Evolutionary conservation across 2,888 invertebrate species (phyloP).

Genomic region (Campaea margaritaria): DNA sequence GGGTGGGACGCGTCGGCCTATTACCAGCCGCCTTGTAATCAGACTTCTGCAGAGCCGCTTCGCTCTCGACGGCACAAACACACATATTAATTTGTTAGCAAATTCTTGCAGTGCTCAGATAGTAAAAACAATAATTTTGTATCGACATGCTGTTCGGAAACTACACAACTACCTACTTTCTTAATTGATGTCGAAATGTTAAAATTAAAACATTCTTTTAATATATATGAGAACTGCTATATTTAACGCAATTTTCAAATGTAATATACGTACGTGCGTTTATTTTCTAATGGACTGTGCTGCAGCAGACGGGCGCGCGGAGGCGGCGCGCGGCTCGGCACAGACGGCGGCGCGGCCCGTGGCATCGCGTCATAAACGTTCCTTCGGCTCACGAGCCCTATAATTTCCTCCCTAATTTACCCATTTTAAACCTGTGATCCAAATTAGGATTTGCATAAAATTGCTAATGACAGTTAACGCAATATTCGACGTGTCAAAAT

Average conservation of each 20-base stretch:
- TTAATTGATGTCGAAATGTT: background rate
- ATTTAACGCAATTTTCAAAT: slow-evolving; percentile 7
- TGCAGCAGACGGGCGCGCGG: background rate
- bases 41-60: slow-evolving; percentile 65
- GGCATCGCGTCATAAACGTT: slow-evolving; percentile 65
- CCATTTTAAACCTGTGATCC: slow-evolving; percentile 75
- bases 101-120: slow-evolving; percentile 59
- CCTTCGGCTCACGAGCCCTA: slow-evolving; percentile 72
- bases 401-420: slow-evolving; percentile 78
- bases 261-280: slow-evolving; percentile 18
- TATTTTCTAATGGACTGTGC: slow-evolving; percentile 9
- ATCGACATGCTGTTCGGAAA: slow-evolving; percentile 12
- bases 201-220: slow-evolving; percentile 6
- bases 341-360: slow-evolving; percentile 54
- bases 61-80: slow-evolving; percentile 57
- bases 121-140: slow-evolving; percentile 38
- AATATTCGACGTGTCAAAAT: slow-evolving; percentile 75
- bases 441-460: slow-evolving; percentile 81
- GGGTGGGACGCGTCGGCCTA: slow-evolving; percentile 78
- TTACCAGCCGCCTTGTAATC: slow-evolving; percentile 82
- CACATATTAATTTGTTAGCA: slow-evolving; percentile 78
- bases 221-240: slow-evolving; percentile 4
- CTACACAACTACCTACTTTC: background rate
- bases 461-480: slow-evolving; percentile 77
- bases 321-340: background rate